Evolutionary conservation across 1,140 invertebrate species (phyloP).

Genomic region (Copidosoma floridanum): DNA sequence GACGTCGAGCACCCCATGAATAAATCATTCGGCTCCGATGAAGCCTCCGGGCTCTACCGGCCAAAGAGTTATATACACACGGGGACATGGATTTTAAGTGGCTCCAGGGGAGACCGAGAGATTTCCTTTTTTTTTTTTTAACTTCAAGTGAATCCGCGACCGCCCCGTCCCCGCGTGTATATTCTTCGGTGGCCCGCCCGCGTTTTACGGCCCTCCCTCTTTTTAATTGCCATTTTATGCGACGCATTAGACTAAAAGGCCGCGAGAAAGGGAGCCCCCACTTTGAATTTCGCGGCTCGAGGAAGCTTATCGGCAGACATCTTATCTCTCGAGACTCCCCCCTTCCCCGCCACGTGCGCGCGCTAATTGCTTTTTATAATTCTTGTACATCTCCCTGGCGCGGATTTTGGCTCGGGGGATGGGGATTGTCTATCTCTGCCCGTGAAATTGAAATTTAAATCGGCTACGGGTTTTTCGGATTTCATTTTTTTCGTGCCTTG

Average conservation of each 20-base stretch:
- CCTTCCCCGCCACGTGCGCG: not conserved
- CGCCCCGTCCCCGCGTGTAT: not conserved
- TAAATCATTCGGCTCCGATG: constrained; percentile 39
- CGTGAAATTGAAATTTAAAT: constrained; percentile 2
- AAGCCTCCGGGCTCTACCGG: constrained; percentile 26
- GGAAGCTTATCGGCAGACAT: constrained; percentile 25
- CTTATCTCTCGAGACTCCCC: no score
- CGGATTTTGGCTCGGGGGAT: not conserved
- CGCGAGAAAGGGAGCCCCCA: constrained; percentile 17
- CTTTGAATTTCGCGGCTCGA: constrained; percentile 24
- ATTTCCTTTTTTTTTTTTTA: no score
- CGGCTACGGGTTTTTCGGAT: no score
- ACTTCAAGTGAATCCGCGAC: not conserved
- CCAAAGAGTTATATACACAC: constrained; percentile 32
- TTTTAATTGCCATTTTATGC: constrained; percentile 44
- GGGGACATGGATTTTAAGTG: constrained; percentile 36
- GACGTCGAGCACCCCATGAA: constrained; percentile 14
- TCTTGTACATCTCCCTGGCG: constrained; percentile 14
- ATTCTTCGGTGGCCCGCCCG: not conserved
- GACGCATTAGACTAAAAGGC: constrained; percentile 43
- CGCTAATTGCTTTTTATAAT: constrained; percentile 27
- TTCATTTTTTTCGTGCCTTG: no score
- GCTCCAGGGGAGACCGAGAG: not conserved
- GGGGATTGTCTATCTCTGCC: constrained; percentile 3
- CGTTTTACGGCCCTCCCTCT: constrained; percentile 9